phyloP scores from a whole-genome alignment of 2,797 vertebrate genomes.

The Enteromius argenteus region DNA sequence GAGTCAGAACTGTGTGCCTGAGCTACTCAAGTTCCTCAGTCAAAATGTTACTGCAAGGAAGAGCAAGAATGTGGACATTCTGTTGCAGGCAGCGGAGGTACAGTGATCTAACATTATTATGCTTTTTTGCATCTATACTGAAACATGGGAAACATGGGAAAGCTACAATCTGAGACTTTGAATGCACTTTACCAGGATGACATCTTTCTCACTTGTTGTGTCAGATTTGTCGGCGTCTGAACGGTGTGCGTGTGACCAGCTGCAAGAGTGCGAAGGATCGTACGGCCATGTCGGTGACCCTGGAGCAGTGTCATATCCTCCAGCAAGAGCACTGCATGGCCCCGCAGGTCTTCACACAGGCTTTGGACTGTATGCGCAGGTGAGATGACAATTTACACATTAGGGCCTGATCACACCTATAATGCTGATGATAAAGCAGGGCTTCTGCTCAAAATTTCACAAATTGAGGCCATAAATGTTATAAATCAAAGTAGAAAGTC shows the following conservation, averaged over 20 bases:
- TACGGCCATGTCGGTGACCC: conserved; percentile 97
- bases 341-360: conserved; percentile 97
- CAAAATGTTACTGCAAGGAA: conserved; percentile 93
- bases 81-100: conserved; percentile 99
- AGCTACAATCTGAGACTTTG: not conserved
- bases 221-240: conserved; percentile 91
- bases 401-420: not conserved
- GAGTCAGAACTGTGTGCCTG: conserved; percentile 90
- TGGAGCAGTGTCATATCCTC: conserved; percentile 96
- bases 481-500: not conserved
- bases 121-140: not conserved
- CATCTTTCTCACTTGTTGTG: not conserved
- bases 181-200: not conserved
- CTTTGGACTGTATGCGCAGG: conserved; percentile 99
- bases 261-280: conserved; percentile 99
- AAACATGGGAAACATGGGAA: not conserved
- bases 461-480: not conserved
- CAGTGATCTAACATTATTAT: not conserved
- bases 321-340: conserved; percentile 96
- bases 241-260: conserved; percentile 96
- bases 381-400: conserved; percentile 70
- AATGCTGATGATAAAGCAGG: not conserved
- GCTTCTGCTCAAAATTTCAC: not conserved
- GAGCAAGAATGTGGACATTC: conserved; percentile 97
- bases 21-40: conserved; percentile 90